Base-by-base conservation (phyloP, 2,888 invertebrate species). In the Abrostola tripartita region DNA sequence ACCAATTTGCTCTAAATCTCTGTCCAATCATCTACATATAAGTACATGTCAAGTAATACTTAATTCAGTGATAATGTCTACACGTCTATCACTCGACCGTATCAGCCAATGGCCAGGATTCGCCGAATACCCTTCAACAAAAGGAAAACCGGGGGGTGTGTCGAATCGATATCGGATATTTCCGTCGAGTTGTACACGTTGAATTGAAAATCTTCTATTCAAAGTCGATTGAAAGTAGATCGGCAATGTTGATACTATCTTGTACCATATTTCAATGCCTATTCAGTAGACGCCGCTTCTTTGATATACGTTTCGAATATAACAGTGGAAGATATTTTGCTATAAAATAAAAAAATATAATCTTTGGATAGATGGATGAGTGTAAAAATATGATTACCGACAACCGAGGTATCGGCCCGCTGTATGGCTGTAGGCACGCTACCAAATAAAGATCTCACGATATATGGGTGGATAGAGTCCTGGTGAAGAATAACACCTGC, bases 121-220 rank as follows among this genome's bases (percentile, higher is more conserved):
- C 8, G 12, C 12, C 24, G 14, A 14, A 47, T 47, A 47, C 14
- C 10, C 14, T 14, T 9, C 24, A 6, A 41, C 41, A 41, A 47
- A 44, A 47, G 44, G 44, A 47, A 44, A 47, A 12, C 44, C 44
- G 9, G 5, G 44, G 14, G 44, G 44, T 47, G 44, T 47, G 44
- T 47, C 44, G 44, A 14, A 47, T 47, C 44, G 44, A 47, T 47
- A 47, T 47, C 44, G 44, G 44, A 47, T 47, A 47, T 47, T 47
- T 47, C 44, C 44, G 44, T 14, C 8, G 14, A 14, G 14, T 9
- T 47, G 44, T 24, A 24, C 14, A 14, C 14, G 14, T 47, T 47
- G 44, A 14, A 47, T 47, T 47, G 44, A 24, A 47, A 47, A 47
- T 47, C 44, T 47, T 24, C 24, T 47, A 24, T 12, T 9, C 44